A percentile compares a stretch with the other conserved stretches of the same genome.
Evolutionary conservation across 2,888 invertebrate species (phyloP).

Genomic region (Plutella xylostella): DNA sequence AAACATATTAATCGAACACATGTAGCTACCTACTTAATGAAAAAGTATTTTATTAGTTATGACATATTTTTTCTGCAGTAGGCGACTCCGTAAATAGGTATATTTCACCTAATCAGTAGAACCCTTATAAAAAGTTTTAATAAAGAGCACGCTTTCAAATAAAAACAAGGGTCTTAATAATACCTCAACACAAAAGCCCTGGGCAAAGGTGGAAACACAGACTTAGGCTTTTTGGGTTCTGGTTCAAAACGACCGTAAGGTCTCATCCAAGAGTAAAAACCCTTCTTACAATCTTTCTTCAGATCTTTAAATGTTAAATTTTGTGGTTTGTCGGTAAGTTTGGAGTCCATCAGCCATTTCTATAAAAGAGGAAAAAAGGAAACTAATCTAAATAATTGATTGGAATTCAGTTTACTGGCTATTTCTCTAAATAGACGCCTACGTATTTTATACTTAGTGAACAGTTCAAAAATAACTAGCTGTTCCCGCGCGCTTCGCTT

Average conservation of each 20-base stretch:
- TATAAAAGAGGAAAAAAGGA: constrained; percentile 20
- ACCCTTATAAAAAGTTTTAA: not conserved
- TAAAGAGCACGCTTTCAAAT: not conserved
- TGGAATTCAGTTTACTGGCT: no score
- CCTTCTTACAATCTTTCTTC: constrained; percentile 43
- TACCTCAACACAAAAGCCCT: constrained; percentile 50
- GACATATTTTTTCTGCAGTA: not conserved
- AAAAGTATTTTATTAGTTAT: constrained; percentile 1
- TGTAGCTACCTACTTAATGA: no score
- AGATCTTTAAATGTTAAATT: constrained; percentile 44
- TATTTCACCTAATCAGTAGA: not conserved
- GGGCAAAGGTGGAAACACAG: constrained; percentile 38
- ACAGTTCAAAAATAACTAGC: not conserved
- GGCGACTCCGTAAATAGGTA: not conserved
- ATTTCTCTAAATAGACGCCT: no score
- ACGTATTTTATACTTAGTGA: no score
- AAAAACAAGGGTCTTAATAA: no score
- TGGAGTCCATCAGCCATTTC: constrained; percentile 61
- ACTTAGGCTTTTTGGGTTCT: constrained; percentile 34
- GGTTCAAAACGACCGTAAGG: constrained; percentile 44
- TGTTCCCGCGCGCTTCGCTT: not conserved
- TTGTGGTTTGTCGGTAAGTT: constrained; percentile 39
- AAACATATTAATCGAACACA: constrained; percentile 1
- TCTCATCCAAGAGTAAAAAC: constrained; percentile 62
- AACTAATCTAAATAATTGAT: no score